These are phyloP conservation scores for Colletes latitarsis DNA, from an alignment of 1,140 invertebrate genomes.

Conservation along the genomic window DNA sequence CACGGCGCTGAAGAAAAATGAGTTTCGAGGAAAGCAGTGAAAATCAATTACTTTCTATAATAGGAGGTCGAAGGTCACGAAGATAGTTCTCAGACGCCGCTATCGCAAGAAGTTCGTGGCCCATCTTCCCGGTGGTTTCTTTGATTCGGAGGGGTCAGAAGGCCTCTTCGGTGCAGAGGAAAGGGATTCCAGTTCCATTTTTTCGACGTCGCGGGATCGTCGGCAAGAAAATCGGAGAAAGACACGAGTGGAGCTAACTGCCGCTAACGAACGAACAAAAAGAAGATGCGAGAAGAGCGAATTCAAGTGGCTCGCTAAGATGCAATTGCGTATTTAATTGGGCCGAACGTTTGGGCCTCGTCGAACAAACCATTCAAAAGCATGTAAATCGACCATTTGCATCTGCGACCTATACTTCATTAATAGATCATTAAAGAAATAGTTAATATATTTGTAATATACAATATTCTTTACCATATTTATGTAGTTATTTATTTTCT, in stretches of 20 bases:
- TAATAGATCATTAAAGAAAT: too few species aligned
- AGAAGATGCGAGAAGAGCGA: conserved; percentile 1
- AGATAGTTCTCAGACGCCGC: neutral
- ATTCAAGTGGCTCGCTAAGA: conserved; percentile 46
- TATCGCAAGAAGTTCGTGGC: conserved; percentile 13
- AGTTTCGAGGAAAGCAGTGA: conserved; percentile 5
- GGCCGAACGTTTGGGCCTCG: conserved; percentile 5
- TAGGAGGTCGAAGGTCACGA: conserved; percentile 18
- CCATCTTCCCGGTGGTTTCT: neutral
- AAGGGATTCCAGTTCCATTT: neutral
- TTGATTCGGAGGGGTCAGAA: neutral
- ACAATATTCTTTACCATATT: too few species aligned
- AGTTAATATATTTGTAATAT: too few species aligned
- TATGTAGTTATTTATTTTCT: too few species aligned
- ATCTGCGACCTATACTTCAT: neutral
- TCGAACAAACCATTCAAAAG: conserved; percentile 2
- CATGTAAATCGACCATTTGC: conserved; percentile 6
- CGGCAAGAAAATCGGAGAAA: conserved; percentile 27
- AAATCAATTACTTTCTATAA: conserved; percentile 27
- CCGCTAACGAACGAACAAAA: conserved; percentile 7
- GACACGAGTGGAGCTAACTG: neutral
- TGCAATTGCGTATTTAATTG: conserved; percentile 30
- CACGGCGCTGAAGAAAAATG: too few species aligned
- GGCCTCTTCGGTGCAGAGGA: neutral
- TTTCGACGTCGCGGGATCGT: neutral